Base-by-base conservation (phyloP, 2,113 vertebrate genomes). In the Pteruthius melanotis region DNA sequence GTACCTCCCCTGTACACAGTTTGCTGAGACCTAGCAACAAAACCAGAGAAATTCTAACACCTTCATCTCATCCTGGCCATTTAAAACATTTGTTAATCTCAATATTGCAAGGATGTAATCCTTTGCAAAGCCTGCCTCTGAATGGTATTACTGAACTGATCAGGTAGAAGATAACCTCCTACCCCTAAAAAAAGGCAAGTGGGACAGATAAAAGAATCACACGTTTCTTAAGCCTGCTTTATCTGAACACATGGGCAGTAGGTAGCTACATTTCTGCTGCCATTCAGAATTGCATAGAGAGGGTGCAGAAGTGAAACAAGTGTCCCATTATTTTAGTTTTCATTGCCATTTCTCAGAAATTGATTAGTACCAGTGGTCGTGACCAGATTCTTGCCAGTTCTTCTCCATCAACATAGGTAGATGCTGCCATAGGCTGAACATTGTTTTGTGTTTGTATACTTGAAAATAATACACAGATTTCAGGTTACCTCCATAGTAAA, bases 381-480 rank as follows among this genome's bases (percentile, higher is more conserved):
- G 10, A 74, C 19, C 21, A 83, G 28, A 80, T 35, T 70, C 35
- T 75, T 57, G 18, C 31, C 31, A 57, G 35, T 40, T 82, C 19
- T 28, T 9, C 53, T 82, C 77, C 33, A 42, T 18, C 37, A 45
- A 37, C 20, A 57, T 1, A 64, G 10, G 35, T 1, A 70, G 30
- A 33, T 19, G 28, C 17, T 42, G 33, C 21, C 13, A 2, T 5
- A 71, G 26, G 37, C 21, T 65, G 15, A 83, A 82, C 6, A 3
- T 4, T 31, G 8, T n/a, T 89, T 30, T 60, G 49, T 4, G 47
- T 3, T 66, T 47, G 31, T 1, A 1, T 1, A 1, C 18, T 42
- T 33, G 10, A 8, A 45, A 69, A 21, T 44, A 64, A 80, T 6
- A 89, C 2, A 27, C 2, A 49, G 4, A 27, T 61, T 80, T 89